These are phyloP conservation scores for Leptopilina clavipes DNA, from an alignment of 1,140 invertebrate genomes.

Conservation along the genomic window DNA sequence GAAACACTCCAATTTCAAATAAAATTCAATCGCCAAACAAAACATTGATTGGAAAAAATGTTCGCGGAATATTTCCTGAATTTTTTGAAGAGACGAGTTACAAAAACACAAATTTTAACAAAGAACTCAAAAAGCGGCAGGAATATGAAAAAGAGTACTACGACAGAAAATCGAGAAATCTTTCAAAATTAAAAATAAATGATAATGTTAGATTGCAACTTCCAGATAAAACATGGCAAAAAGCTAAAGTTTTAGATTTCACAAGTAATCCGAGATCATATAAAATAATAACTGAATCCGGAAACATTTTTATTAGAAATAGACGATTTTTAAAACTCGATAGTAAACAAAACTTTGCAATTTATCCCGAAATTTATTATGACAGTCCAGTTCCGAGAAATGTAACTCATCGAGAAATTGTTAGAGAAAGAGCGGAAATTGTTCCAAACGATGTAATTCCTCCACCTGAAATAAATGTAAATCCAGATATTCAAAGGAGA, in stretches of 20 bases:
- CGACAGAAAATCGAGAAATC: not conserved
- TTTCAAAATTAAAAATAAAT: not conserved
- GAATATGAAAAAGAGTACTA: not conserved
- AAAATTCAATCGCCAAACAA: constrained; percentile 3
- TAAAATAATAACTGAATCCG: not conserved
- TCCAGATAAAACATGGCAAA: not conserved
- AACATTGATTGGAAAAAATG: not conserved
- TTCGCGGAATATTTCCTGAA: constrained; percentile 2
- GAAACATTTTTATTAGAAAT: not conserved
- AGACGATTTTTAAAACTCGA: not conserved
- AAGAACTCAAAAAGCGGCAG: constrained; percentile 1
- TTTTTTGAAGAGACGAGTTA: not conserved
- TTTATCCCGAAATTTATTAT: not conserved
- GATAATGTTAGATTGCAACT: not conserved
- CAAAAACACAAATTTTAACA: not conserved
- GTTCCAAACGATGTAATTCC: not conserved
- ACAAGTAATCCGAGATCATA: not conserved
- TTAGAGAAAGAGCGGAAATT: not conserved
- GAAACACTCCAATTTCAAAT: constrained; percentile 48
- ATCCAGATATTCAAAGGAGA: not conserved
- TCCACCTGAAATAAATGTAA: not conserved
- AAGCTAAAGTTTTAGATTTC: not conserved
- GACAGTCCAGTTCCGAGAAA: not conserved
- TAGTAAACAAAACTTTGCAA: not conserved
- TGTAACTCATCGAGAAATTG: too few relatives aligned